Base-by-base conservation (phyloP, 2,888 invertebrate species). In the Drosophila anceps region DNA sequence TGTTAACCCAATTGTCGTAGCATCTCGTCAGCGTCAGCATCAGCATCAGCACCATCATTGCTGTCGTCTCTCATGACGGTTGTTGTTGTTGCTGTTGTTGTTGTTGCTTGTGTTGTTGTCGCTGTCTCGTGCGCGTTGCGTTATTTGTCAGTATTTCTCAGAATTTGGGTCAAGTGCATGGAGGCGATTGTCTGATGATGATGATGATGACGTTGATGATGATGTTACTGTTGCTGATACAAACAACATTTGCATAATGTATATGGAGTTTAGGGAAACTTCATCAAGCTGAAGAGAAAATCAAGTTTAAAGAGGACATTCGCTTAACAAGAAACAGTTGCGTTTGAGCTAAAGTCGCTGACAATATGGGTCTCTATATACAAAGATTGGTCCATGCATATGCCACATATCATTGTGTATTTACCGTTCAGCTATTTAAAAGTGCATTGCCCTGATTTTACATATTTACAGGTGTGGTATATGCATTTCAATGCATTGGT, bases 151-250 rank as follows among this genome's bases (percentile, higher is more conserved):
- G 63, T 53, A 27, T 66, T 71, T 27, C 76, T 80, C 60, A 62
- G 76, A 74, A 86, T 90, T 84, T 86, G 65, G 86, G 86, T 86
- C 86, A 86, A 86, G 86, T 86, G 86, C 86, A 89, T 79, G 73
- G 68, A 70, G 69, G 63, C 61, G 55, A 37, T 63, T 69, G 68
- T 61, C 69, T 65, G 31, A 2, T 13, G 46, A 58, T 15, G 35
- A 46, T 12, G 37, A 33, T 20, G 46, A 15, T 43, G 57, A 35
- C 43, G 31, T 31, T 39, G 44, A 33, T 44, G 46, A 48, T 43
- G 44, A 27, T 61, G 46, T 8, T 44, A 20, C 7, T 46, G 44
- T 10, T 58, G 20, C 31, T 39, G 54, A 1, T n/a, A n/a, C 18
- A 33, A n/a, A 35, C 13, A 37, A 4, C n/a, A 72, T 81, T 78